phyloP scores from a whole-genome alignment of 2,113 vertebrate genomes.

The Epinephelus moara region DNA sequence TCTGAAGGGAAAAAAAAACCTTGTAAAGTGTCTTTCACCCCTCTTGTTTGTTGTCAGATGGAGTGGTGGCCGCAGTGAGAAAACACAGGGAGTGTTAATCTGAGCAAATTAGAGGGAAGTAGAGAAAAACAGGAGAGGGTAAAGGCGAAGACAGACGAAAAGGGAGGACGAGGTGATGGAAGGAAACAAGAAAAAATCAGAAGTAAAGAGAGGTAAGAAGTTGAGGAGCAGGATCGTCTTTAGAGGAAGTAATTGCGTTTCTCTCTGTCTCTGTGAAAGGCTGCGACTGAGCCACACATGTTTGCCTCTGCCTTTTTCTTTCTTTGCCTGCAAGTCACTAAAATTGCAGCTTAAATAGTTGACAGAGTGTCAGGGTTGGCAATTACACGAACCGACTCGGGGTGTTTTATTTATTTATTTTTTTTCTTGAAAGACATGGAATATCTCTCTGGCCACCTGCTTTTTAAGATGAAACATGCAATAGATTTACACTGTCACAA shows the following conservation, averaged over 20 bases:
- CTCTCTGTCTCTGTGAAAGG: constrained; percentile 40
- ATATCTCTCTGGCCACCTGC: constrained; percentile 52
- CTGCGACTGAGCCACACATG: constrained; percentile 33
- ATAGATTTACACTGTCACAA: constrained; percentile 25
- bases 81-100: constrained; percentile 19
- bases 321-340: constrained; percentile 38
- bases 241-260: constrained; percentile 47
- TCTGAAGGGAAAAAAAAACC: constrained; percentile 3
- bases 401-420: not conserved
- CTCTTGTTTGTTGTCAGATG: constrained; percentile 35
- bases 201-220: constrained; percentile 24
- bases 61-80: constrained; percentile 3
- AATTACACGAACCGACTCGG: constrained; percentile 49
- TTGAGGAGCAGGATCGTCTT: constrained; percentile 25
- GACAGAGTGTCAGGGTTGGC: constrained; percentile 42
- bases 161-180: constrained; percentile 5
- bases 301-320: constrained; percentile 52
- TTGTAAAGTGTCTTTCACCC: not conserved
- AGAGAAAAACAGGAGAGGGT: not conserved
- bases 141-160: constrained; percentile 33
- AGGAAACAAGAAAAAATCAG: constrained; percentile 47
- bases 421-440: constrained; percentile 16
- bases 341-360: constrained; percentile 64
- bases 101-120: constrained; percentile 11
- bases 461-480: constrained; percentile 39